Percentiles rank a stretch among this genome's conserved stretches.
These are phyloP conservation scores for Muschampia plurimacula DNA, from an alignment of 2,888 invertebrate species.

Conservation along the genomic window DNA sequence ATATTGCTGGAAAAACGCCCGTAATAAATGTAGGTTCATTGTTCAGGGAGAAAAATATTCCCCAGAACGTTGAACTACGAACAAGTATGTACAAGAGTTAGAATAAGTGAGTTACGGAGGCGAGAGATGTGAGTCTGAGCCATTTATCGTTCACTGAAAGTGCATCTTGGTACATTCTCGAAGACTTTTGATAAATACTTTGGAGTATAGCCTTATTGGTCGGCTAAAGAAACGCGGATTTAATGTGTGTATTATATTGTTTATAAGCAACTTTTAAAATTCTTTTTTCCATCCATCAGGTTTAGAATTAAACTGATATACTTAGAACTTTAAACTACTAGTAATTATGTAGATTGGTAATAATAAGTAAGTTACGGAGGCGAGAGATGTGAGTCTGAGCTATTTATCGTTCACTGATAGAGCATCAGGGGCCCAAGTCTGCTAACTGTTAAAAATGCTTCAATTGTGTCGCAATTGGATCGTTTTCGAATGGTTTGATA, in stretches of 20 bases:
- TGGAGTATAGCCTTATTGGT: not conserved
- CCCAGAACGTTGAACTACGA: conserved; percentile 15
- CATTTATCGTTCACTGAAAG: conserved; percentile 46
- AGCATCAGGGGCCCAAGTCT: no score
- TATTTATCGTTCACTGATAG: conserved; percentile 46
- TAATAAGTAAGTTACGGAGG: conserved; percentile 35
- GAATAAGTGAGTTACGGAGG: conserved; percentile 36
- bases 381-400: conserved; percentile 34
- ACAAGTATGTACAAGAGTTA: conserved; percentile 32
- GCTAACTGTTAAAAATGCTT: no score
- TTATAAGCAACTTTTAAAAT: no score
- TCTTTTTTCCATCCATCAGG: no score
- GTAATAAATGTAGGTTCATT: conserved; percentile 35
- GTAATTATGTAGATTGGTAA: conserved; percentile 32
- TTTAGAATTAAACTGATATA: no score
- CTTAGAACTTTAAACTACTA: conserved; percentile 14
- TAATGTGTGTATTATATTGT: no score
- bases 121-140: conserved; percentile 34
- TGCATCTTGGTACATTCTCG: conserved; percentile 43
- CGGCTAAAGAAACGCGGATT: not conserved
- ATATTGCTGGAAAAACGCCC: conserved; percentile 30
- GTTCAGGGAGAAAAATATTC: conserved; percentile 27
- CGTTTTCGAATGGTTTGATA: no score
- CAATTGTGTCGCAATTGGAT: no score
- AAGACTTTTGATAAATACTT: conserved; percentile 40